phyloP scores from a whole-genome alignment of 2,888 invertebrate genomes.

The Myopa testacea region DNA sequence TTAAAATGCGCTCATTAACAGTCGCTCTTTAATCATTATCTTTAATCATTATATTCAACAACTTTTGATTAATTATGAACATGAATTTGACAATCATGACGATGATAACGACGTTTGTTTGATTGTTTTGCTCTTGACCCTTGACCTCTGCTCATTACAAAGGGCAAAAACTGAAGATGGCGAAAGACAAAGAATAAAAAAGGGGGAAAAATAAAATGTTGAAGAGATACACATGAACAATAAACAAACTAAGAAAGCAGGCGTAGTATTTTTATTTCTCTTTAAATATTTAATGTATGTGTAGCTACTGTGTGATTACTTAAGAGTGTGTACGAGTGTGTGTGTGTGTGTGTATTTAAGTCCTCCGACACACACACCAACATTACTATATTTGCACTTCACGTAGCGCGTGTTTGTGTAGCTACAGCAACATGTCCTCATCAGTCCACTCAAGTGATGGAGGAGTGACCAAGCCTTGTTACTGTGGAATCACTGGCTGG shows the following conservation, averaged over 20 bases:
- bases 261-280: too few relatives aligned
- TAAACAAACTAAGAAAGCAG: background rate
- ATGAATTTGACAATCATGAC: too few relatives aligned
- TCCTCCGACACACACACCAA: background rate
- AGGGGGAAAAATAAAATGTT: background rate
- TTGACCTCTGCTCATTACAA: constrained; percentile 4
- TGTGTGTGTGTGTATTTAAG: background rate
- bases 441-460: too few relatives aligned
- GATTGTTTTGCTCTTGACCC: background rate
- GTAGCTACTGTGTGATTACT: background rate
- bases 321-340: background rate
- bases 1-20: constrained; percentile 4
- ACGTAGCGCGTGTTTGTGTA: too few relatives aligned
- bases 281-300: background rate
- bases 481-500: too few relatives aligned
- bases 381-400: too few relatives aligned
- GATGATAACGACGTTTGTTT: too few relatives aligned
- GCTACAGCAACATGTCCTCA: too few relatives aligned
- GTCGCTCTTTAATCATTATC: background rate
- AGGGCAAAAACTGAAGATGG: background rate
- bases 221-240: background rate
- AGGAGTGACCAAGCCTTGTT: too few relatives aligned
- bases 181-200: background rate
- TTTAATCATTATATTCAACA: background rate
- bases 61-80: too few relatives aligned